Evolutionary conservation across 2,113 vertebrate species (phyloP), one percentile per base, ranked within the genome.

Genomic region (Dryoscopus gambensis): DNA sequence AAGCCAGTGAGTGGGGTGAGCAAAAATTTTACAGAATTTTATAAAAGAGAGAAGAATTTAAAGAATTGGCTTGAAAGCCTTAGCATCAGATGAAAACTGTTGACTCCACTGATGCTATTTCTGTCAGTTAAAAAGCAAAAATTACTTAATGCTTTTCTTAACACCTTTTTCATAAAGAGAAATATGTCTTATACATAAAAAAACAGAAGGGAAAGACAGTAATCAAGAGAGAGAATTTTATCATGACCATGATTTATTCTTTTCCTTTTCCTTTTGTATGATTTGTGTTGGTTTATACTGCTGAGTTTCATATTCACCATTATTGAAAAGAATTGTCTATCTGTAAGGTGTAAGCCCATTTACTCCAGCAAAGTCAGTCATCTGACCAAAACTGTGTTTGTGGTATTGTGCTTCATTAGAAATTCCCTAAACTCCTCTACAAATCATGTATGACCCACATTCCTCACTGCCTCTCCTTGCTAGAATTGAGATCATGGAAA

Each of bases 71-170:
- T 87, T 74, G 13, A 42, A 74, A 93, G 44, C 6, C 7, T 46
- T 55, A 13, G 3, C 8, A 62, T 53, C 0, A 0, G 11, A 35
- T 73, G 13, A 15, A 28, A 87, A 31, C 12, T 80, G 6, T 35
- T 63, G 15, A 46, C 23, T 67, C 46, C 5, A 50, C 50, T 86
- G 35, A 9, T 91, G 37, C 20, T 76, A 12, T 55, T 40, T 60
- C 10, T 68, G 24, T 23, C 19, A 46, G 15, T 50, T 55, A 73
- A 59, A 91, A 89, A 49, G 19, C 13, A 76, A 59, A 84, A 73
- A 63, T 55, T 21, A 59, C 4, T n/a, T 20, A 63, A 2, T 59
- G 44, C 3, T 74, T 89, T 78, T 73, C 25, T 67, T 27, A 20
- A 67, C 3, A 50, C 2, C 5, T 33, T 87, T 77, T 82, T 52